Conservation (phyloP, 1,140 invertebrate genomes). For the Caenorhabditis latens region DNA sequence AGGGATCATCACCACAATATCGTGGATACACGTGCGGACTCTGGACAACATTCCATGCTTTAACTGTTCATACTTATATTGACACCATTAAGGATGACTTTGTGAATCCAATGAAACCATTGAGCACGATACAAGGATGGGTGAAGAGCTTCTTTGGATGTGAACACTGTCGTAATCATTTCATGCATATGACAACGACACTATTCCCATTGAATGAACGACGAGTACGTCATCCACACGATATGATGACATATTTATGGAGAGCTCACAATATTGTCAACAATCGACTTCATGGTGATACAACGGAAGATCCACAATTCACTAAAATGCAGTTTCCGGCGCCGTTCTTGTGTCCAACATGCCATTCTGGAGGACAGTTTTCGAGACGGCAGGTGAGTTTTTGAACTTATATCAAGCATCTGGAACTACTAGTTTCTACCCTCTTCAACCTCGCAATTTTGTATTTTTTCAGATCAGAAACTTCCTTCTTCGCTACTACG, state of each 20-base stretch:
- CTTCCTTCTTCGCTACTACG: slow-evolving; percentile 76
- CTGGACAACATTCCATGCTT: slow-evolving; percentile 93
- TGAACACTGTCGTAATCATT: slow-evolving; percentile 73
- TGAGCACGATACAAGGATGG: slow-evolving; percentile 76
- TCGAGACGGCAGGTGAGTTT: slow-evolving; percentile 70
- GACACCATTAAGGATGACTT: slow-evolving; percentile 77
- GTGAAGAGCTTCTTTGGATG: slow-evolving; percentile 77
- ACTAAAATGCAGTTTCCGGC: slow-evolving; percentile 77
- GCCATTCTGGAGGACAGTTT: slow-evolving; percentile 77
- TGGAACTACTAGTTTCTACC: not conserved
- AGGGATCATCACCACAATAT: slow-evolving; percentile 83
- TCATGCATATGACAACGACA: slow-evolving; percentile 78
- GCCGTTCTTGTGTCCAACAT: slow-evolving; percentile 76
- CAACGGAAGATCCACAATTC: slow-evolving; percentile 77
- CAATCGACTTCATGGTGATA: slow-evolving; percentile 74
- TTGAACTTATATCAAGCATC: not conserved
- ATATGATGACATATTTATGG: slow-evolving; percentile 77
- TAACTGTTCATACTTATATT: slow-evolving; percentile 86
- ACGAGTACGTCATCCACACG: slow-evolving; percentile 73
- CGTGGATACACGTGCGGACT: slow-evolving; percentile 95
- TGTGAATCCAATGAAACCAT: slow-evolving; percentile 71
- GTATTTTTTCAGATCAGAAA: slow-evolving; percentile 71
- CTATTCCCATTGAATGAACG: slow-evolving; percentile 76
- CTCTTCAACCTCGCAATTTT: not conserved
- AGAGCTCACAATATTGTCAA: slow-evolving; percentile 77